Conservation (phyloP, 2,888 invertebrate genomes). For the Tenthredo scrophulariae region DNA sequence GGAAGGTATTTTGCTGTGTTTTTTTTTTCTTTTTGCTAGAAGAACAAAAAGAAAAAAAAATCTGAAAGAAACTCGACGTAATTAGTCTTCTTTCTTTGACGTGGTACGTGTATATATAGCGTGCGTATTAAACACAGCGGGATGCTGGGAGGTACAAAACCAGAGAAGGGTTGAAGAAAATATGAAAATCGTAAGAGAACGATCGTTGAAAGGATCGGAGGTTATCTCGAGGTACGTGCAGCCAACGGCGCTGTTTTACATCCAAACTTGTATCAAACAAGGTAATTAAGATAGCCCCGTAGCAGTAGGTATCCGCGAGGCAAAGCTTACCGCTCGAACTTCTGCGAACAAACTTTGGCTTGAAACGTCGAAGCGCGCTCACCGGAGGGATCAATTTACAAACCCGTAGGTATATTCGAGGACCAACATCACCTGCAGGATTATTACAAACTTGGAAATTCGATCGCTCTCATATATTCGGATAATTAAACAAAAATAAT, state of each 20-base stretch:
- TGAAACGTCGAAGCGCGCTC: conserved; percentile 13
- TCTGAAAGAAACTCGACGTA: not conserved
- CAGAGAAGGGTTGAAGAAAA: not conserved
- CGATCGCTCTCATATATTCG: not conserved
- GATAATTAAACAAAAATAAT: not conserved
- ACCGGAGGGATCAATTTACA: conserved; percentile 24
- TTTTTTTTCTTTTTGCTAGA: too few relatives aligned
- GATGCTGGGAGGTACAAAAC: not conserved
- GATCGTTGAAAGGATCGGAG: conserved; percentile 12
- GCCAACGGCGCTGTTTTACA: conserved; percentile 41
- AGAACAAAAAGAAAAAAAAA: not conserved
- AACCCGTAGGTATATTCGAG: not conserved
- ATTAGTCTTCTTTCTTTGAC: not conserved
- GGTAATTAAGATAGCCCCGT: conserved; percentile 42
- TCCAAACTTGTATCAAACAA: conserved; percentile 47
- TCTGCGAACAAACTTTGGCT: conserved; percentile 23
- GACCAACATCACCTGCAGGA: not conserved
- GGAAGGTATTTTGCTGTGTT: too few relatives aligned
- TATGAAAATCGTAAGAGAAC: conserved; percentile 19
- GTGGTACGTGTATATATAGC: not conserved
- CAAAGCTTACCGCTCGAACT: not conserved
- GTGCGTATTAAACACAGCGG: not conserved
- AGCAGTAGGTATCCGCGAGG: conserved; percentile 8
- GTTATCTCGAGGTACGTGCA: conserved; percentile 31
- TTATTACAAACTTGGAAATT: not conserved